Evolutionary conservation across 1,140 invertebrate species (phyloP).

Genomic region (Brachionus koreanus): DNA sequence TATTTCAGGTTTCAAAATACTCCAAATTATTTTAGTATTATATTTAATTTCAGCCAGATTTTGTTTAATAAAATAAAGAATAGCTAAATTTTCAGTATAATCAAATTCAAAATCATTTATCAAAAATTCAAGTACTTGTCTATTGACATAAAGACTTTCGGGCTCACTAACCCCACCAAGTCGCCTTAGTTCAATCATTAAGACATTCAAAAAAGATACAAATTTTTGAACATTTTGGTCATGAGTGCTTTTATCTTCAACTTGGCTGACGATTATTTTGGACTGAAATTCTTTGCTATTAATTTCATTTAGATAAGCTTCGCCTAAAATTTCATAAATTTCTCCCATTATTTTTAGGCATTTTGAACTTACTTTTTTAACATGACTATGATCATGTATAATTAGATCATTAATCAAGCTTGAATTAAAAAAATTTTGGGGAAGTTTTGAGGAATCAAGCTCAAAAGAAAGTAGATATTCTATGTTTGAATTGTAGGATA

Average conservation of each 20-base stretch:
- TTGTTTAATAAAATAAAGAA: neutral
- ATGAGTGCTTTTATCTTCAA: neutral
- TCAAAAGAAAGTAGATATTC: constrained; percentile 5
- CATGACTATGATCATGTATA: neutral
- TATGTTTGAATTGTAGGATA: neutral
- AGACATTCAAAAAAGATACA: neutral
- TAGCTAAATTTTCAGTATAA: neutral
- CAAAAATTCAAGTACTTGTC: neutral
- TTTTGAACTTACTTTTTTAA: neutral
- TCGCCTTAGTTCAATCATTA: neutral
- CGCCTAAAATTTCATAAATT: neutral
- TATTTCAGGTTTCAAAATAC: neutral
- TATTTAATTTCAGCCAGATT: neutral
- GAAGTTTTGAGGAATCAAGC: neutral
- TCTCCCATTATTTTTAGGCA: neutral
- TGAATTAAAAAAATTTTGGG: neutral
- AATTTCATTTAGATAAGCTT: neutral
- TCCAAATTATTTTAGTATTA: neutral
- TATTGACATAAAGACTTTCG: neutral
- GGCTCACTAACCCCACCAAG: neutral
- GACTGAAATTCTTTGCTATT: neutral
- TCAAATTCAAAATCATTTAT: neutral
- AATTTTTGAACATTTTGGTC: neutral
- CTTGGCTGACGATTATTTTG: neutral
- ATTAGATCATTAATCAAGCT: neutral